Evolutionary conservation across 2,797 vertebrate species (phyloP).

Genomic region (Paramormyrops hopkinsi): DNA sequence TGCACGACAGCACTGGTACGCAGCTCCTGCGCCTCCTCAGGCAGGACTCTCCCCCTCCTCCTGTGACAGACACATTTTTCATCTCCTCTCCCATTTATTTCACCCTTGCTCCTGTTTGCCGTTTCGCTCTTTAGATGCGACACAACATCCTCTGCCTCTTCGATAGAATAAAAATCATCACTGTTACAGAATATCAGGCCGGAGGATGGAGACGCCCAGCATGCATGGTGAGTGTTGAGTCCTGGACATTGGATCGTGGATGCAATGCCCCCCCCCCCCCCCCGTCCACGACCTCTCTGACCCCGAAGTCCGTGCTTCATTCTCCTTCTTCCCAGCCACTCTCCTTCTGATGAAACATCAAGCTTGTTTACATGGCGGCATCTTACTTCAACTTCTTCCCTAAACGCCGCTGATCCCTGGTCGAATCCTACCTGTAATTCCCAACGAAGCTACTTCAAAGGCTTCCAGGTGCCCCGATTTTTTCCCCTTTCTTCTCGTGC

Average conservation of each 20-base stretch:
- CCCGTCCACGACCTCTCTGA: neutral
- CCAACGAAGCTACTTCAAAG: slow-evolving; percentile 10
- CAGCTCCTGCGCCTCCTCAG: neutral
- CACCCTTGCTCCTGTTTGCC: slow-evolving; percentile 19
- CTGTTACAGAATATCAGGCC: slow-evolving; percentile 9
- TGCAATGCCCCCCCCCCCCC: neutral
- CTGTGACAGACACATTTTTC: slow-evolving; percentile 26
- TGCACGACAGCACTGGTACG: neutral
- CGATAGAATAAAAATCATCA: slow-evolving; percentile 15
- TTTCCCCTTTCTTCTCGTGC: neutral
- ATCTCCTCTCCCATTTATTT: slow-evolving; percentile 27
- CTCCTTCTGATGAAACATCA: slow-evolving; percentile 6
- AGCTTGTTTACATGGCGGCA: slow-evolving; percentile 16
- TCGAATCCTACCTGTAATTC: neutral
- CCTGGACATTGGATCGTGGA: neutral
- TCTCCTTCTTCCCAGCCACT: neutral
- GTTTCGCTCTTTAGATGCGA: slow-evolving; percentile 20
- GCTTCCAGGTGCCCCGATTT: neutral
- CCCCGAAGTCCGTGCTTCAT: neutral
- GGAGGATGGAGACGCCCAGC: neutral
- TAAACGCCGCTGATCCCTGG: neutral
- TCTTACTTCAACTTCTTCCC: neutral
- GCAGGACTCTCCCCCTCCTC: neutral
- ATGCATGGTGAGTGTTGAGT: neutral
- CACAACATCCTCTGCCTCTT: neutral